phyloP scores from a whole-genome alignment of 1,140 invertebrate genomes.

The Helicorthomorpha holstii region DNA sequence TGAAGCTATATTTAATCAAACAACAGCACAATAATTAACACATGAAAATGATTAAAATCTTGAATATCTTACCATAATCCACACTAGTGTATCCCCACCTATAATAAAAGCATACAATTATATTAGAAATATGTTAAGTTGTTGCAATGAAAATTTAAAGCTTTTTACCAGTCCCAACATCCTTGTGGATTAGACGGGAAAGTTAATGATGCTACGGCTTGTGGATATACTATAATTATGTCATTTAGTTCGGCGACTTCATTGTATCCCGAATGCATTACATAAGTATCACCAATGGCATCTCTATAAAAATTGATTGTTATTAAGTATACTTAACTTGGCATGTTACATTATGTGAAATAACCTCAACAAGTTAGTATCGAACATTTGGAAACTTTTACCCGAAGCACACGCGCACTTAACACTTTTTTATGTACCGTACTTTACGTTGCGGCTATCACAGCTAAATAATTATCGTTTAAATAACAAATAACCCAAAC shows the following conservation, averaged over 20 bases:
- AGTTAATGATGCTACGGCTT: conserved; percentile 14
- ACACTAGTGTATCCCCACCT: neutral
- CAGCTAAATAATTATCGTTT: too few species aligned
- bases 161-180: conserved; percentile 29
- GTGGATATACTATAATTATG: conserved; percentile 29
- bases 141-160: neutral
- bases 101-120: neutral
- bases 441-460: too few species aligned
- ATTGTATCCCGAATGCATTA: conserved; percentile 23
- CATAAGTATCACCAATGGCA: conserved; percentile 19
- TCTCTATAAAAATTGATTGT: neutral
- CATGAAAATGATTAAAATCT: neutral
- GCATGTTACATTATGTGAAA: neutral
- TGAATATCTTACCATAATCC: neutral
- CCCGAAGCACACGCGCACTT: neutral
- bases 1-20: neutral
- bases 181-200: conserved; percentile 19
- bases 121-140: neutral
- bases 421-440: neutral
- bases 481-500: too few species aligned
- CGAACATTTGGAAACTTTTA: neutral
- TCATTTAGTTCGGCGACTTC: conserved; percentile 29
- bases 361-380: neutral
- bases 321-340: neutral
- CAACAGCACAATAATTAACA: neutral